Evolutionary conservation across 2,888 invertebrate species (phyloP).

Genomic region (Saturnia pavonia): DNA sequence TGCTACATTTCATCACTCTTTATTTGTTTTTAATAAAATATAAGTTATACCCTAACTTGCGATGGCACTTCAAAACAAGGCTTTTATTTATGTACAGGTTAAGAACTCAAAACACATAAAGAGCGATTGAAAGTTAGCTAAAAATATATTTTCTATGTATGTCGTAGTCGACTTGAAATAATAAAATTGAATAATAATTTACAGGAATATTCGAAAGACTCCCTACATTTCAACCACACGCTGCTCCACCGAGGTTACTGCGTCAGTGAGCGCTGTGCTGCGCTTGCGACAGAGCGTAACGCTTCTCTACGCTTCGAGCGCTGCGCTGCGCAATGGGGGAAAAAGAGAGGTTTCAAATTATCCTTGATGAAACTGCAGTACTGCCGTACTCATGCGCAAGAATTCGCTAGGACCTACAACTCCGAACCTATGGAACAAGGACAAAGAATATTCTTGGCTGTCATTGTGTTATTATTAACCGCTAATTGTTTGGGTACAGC

Average conservation of each 20-base stretch:
- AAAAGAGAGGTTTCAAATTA: constrained; percentile 37
- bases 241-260: constrained; percentile 65
- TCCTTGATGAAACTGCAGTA: constrained; percentile 40
- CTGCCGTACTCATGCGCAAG: constrained; percentile 49
- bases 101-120: no score
- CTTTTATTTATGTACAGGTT: no score
- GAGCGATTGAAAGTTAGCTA: no score
- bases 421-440: constrained; percentile 35
- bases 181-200: background rate
- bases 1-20: no score
- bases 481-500: constrained; percentile 49
- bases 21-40: no score
- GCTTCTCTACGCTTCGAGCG: constrained; percentile 50
- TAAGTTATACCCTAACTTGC: no score
- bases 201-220: constrained; percentile 55
- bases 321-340: constrained; percentile 48
- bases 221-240: constrained; percentile 56
- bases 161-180: no score
- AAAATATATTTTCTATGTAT: no score
- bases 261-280: constrained; percentile 55
- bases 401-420: constrained; percentile 32
- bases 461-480: constrained; percentile 36
- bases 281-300: constrained; percentile 38
- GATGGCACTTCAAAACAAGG: no score
- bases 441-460: constrained; percentile 40